Evolutionary conservation across 2,888 invertebrate species (phyloP), one percentile per base, ranked within the genome.

Genomic region (Epinotia nisella): DNA sequence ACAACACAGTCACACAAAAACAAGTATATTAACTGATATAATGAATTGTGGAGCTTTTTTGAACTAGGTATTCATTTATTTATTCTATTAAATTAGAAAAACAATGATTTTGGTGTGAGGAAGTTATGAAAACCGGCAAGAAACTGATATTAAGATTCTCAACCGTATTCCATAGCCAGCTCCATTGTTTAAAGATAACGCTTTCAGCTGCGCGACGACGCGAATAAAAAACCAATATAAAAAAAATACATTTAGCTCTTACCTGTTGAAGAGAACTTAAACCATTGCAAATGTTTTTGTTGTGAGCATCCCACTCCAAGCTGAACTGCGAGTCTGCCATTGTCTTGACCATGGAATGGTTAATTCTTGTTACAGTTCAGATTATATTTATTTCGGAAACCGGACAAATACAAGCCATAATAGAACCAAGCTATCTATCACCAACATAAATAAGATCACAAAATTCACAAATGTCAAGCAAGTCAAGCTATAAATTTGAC

Each of bases 221-320:
- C n/a, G 49, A 49, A 49, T n/a, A 15, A n/a, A 49, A 39, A 51
- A 29, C 13, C 15, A 7, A n/a, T 60, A 24, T 60, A 24, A 21
- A 9, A 35, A 19, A 60, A 11, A 41, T 13, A 11, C 7, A 51
- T 21, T 45, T 49, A 55, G 35, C 62, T 71, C 70, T 75, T 78
- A 90, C 90, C 85, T 90, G 90, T 76, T 90, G 90, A 58, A 90
- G 79, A 74, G 76, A 76, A 77, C 88, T 87, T 70, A 91, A 79
- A 19, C 90, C 90, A 41, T 79, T 79, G 70, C 88, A 87, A 66
- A 91, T 83, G 77, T 87, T 89, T 59, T 80, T 84, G 74, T 82
- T 83, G 73, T 90, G 88, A n/a, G 84, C 81, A 72, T 85, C 85
- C 87, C 90, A 90, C 53, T 87, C 79, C 64, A 90, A 79, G 39